Conservation (phyloP, 2,888 invertebrate genomes). For the Brachypalpus laphriformis region DNA sequence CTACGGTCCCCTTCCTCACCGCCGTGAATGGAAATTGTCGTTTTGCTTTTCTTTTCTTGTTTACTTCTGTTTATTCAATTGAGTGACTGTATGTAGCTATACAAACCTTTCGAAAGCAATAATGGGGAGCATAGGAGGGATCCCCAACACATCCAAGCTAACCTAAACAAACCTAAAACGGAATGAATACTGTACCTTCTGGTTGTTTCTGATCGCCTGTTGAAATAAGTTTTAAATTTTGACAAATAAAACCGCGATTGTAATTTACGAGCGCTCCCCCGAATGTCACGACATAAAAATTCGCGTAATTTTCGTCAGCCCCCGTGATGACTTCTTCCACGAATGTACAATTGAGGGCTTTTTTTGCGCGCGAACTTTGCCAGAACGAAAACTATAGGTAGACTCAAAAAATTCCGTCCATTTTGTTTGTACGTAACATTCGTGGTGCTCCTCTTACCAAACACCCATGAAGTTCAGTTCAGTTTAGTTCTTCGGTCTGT, state of each 20-base stretch:
- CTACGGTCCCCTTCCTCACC: too few species aligned
- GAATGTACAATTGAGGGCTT: slow-evolving; percentile 55
- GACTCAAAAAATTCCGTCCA: slow-evolving; percentile 14
- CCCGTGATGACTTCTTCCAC: too few species aligned
- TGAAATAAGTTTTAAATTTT: slow-evolving; percentile 83
- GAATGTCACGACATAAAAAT: slow-evolving; percentile 37
- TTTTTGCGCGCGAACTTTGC: slow-evolving; percentile 65
- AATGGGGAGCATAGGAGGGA: neutral
- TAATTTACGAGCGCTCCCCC: slow-evolving; percentile 79
- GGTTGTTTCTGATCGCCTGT: slow-evolving; percentile 78
- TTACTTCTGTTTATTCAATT: neutral
- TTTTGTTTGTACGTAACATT: slow-evolving; percentile 65
- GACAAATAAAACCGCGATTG: slow-evolving; percentile 82
- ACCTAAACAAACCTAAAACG: slow-evolving; percentile 1
- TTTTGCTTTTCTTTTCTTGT: neutral
- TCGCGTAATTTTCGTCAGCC: slow-evolving; percentile 31
- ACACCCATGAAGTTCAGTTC: slow-evolving; percentile 36
- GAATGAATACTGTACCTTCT: neutral
- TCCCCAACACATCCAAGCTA: neutral
- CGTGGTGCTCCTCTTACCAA: slow-evolving; percentile 54
- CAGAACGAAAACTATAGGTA: neutral
- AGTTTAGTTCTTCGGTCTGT: neutral
- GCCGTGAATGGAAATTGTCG: neutral
- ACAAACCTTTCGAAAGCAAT: neutral
- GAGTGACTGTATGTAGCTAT: neutral